Evolutionary conservation across 2,888 invertebrate species (phyloP), one percentile per base, ranked within the genome.

Genomic region (Anoncus sp.): DNA sequence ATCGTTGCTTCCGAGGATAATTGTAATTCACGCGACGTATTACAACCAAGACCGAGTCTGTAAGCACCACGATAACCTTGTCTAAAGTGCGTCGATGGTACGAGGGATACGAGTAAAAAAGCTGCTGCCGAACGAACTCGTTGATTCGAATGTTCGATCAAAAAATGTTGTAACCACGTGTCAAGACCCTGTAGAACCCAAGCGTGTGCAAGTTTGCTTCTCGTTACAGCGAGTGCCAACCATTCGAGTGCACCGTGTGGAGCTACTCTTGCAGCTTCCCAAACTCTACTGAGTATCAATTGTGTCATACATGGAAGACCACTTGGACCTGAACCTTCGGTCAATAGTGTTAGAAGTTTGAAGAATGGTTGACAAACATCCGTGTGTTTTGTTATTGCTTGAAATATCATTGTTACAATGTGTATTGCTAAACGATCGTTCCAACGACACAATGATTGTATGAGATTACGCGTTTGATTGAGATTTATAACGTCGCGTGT

Each of bases 141-240:
- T 82, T 97, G 96, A 88, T 97, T 97, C 77, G 94, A 94, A 85
- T 98, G 96, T 7, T 95, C 96, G 76, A 98, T 94, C 75, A 98
- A 93, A 91, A 97, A 98, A 81, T 96, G 95, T 90, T 98, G 98
- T 71, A 98, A 93, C 98, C 98, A 98, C 24, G 95, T 96, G 82
- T 98, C 97, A 84, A 98, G 94, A n/a, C 96, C 96, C 84, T 96
- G 96, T n/a, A 98, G 92, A 14, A 98, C 97, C 97, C 97, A 98
- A 57, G 96, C 94, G 91, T 98, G 98, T 0, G 97, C 97, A 60
- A 97, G 94, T 89, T 98, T 96, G 92, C 98, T 98, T 77, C 98
- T 94, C 0, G 97, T 96, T 1, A 95, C 95, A 88, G 89, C 86
- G n/a, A 88, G 82, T 6, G 97, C 96, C 73, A 98, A 93, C 98